Evolutionary conservation across 2,888 invertebrate genomes (phyloP), one percentile per base, ranked within the genome.

Genomic region (Chymomyza amoena): DNA sequence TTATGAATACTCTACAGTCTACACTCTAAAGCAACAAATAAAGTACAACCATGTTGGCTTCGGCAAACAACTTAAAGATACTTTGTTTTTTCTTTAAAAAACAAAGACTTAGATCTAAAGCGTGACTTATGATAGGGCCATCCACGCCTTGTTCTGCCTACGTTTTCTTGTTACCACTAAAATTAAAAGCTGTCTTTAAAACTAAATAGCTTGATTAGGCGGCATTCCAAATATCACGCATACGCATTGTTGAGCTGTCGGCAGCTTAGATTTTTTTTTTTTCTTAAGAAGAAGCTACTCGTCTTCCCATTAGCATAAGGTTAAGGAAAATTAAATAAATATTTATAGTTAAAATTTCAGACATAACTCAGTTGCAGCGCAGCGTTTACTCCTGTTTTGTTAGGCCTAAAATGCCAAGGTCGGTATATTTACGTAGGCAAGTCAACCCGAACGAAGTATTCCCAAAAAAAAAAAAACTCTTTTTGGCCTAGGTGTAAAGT

Each of bases 231-330:
- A 45, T 45, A 45, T 45, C 1, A 45, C 39, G 39, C 39, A 45
- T 36, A 45, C 39, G 39, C 39, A 45, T 13, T 45, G 39, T 13
- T 13, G 13, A 1, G 39, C 13, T 13, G 39, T 45, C 39, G 39
- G 39, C 39, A 6, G 13, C 0, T 45, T 10, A 15, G 39, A 13
- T 13, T 13, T 13, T 45, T 45, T 13, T 13, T 13, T 13, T 45
- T 45, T 13, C 39, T 45, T 45, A 13, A 32, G 39, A 45, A 45
- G 32, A 6, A 45, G 39, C 39, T 75, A 75, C 16, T 39, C 9
- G 20, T n/a, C n/a, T n/a, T n/a, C 68, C 59, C 71, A 77, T 77
- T 77, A 78, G 78, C 78, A 77, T 75, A 69, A 64, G 71, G 68
- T 78, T 75, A 74, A 78, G 71, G 59, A 25, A 68, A 75, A 50